Evolutionary conservation across 1,140 invertebrate genomes (phyloP).

Genomic region (Metopolophium dirhodum): DNA sequence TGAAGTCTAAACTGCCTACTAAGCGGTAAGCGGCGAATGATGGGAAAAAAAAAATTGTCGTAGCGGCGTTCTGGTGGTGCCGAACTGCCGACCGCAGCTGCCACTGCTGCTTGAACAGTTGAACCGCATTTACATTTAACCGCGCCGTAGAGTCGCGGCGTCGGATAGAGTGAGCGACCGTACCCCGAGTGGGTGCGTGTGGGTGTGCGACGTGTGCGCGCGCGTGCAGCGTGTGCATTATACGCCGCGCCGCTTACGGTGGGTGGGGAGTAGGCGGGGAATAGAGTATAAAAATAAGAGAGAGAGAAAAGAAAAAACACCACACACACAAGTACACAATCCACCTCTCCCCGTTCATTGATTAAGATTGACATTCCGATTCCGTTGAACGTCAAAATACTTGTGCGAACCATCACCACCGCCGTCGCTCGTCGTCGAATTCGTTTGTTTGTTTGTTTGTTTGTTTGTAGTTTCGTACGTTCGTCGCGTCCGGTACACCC

Average conservation of each 20-base stretch:
- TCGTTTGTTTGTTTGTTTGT: neutral
- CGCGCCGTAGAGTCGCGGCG: neutral
- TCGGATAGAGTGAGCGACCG: conserved; percentile 36
- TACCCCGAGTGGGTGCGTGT: neutral
- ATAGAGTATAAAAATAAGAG: neutral
- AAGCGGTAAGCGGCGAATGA: neutral
- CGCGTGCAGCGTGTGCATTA: neutral
- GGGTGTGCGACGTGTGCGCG: neutral
- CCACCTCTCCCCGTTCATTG: conserved; percentile 48
- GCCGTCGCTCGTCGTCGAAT: no score
- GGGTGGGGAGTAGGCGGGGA: neutral
- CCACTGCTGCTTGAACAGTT: neutral
- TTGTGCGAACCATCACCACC: neutral
- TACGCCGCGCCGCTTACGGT: neutral
- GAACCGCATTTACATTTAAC: neutral
- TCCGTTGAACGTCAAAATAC: conserved; percentile 25
- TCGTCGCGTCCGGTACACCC: neutral
- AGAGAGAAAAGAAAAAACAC: neutral
- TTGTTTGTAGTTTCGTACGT: neutral
- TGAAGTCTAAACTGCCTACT: neutral
- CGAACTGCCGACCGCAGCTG: neutral
- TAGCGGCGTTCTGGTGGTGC: neutral
- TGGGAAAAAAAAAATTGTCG: neutral
- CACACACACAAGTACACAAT: neutral
- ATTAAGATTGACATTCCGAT: conserved; percentile 56